Evolutionary conservation across 2,888 invertebrate species (phyloP).

Genomic region (Nowickia ferox): DNA sequence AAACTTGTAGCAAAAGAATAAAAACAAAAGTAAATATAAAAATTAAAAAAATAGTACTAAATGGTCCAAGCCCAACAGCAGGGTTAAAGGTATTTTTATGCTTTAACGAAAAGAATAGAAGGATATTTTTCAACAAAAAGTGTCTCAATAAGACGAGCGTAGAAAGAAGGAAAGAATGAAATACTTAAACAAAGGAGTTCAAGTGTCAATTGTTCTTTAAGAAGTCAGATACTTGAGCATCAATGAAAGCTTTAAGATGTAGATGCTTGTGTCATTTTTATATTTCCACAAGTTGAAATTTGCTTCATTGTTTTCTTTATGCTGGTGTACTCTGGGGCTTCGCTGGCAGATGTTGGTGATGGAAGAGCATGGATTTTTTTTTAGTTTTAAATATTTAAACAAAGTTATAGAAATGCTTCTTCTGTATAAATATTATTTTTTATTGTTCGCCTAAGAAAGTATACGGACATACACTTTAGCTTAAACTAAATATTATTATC

Average conservation of each 20-base stretch:
- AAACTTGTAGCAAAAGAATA: too few species aligned
- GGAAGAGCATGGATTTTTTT: neutral
- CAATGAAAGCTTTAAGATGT: conserved; percentile 48
- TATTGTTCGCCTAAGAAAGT: too few species aligned
- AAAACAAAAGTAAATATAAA: too few species aligned
- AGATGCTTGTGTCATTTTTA: conserved; percentile 55
- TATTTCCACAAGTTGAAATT: conserved; percentile 45
- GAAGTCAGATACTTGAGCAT: conserved; percentile 45
- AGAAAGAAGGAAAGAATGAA: conserved; percentile 13
- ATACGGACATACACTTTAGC: too few species aligned
- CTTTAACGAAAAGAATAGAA: neutral
- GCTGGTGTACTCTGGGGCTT: neutral
- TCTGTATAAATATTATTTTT: too few species aligned
- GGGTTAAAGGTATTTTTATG: conserved; percentile 5
- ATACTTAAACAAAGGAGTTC: conserved; percentile 53
- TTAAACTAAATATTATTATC: too few species aligned
- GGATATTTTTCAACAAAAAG: conserved; percentile 14
- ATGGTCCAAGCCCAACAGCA: too few species aligned
- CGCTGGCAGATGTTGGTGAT: neutral
- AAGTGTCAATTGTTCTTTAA: conserved; percentile 65
- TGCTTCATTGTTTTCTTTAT: neutral
- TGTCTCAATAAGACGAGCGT: neutral
- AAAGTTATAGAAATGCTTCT: neutral
- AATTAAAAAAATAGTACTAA: too few species aligned
- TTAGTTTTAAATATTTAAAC: neutral